These are phyloP conservation scores for Leucopsar rothschildi DNA, from an alignment of 2,113 vertebrate species.

Conservation along the genomic window DNA sequence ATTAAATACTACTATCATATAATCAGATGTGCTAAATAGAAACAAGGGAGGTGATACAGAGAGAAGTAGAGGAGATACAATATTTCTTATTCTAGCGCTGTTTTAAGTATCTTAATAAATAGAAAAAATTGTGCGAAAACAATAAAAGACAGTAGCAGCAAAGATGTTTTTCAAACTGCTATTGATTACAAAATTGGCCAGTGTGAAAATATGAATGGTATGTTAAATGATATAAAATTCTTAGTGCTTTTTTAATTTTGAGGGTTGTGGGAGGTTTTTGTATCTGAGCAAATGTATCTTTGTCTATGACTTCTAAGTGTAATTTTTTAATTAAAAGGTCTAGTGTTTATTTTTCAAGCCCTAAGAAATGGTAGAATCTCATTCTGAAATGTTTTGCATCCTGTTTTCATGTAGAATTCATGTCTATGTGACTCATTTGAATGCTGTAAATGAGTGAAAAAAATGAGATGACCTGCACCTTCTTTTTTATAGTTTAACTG, in stretches of 20 bases:
- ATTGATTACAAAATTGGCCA: neutral
- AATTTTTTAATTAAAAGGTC: neutral
- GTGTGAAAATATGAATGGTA: neutral
- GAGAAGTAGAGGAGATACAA: neutral
- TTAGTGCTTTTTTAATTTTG: neutral
- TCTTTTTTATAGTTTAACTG: neutral
- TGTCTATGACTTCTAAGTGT: neutral
- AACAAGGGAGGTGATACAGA: neutral
- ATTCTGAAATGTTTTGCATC: constrained; percentile 4
- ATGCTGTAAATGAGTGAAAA: neutral
- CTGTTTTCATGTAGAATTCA: neutral
- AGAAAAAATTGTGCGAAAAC: neutral
- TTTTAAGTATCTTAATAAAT: neutral
- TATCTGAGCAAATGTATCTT: neutral
- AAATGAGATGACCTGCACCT: neutral
- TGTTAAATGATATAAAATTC: neutral
- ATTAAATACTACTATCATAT: neutral
- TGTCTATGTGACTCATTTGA: neutral
- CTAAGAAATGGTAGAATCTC: neutral
- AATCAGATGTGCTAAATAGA: neutral
- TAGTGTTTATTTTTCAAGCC: neutral
- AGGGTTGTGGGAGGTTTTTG: neutral
- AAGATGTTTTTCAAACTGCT: neutral
- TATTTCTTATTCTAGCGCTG: no score
- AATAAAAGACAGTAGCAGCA: neutral